phyloP scores from a whole-genome alignment of 1,140 invertebrate species.

The Caenorhabditis latens region DNA sequence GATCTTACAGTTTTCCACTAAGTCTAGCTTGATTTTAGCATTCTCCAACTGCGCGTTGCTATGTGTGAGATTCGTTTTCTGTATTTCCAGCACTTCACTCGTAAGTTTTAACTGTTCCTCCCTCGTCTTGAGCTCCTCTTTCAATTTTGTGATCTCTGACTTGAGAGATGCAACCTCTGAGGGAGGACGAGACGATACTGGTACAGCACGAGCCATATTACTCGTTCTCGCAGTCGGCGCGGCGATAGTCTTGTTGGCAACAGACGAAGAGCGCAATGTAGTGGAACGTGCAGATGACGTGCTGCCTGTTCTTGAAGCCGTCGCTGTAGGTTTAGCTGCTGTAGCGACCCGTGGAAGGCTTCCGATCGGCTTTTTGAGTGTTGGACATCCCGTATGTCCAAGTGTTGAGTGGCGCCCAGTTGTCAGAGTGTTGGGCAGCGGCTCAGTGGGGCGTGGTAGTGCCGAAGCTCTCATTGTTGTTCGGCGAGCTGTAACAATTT shows the following conservation, averaged over 20 bases:
- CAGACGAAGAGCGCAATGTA: not conserved
- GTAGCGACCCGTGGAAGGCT: too few species aligned
- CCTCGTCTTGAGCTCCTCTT: not conserved
- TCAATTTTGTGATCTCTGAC: not conserved
- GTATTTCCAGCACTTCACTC: not conserved
- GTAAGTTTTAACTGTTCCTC: not conserved
- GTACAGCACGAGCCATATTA: not conserved
- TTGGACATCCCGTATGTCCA: not conserved
- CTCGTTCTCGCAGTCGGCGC: too few species aligned
- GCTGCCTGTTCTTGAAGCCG: not conserved
- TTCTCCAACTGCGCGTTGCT: not conserved
- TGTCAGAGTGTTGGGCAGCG: not conserved
- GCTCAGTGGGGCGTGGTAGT: not conserved
- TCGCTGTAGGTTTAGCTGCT: not conserved
- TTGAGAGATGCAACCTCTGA: not conserved
- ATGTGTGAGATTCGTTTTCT: not conserved
- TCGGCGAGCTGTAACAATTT: not conserved
- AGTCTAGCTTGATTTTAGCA: not conserved
- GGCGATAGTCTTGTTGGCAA: too few species aligned
- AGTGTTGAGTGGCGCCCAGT: constrained; percentile 3
- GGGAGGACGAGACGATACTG: not conserved
- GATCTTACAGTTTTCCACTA: not conserved
- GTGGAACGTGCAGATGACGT: not conserved
- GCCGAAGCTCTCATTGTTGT: not conserved
- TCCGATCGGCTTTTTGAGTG: not conserved